Evolutionary conservation across 1,140 invertebrate species (phyloP).

Genomic region (Rhagoletis pomonella): DNA sequence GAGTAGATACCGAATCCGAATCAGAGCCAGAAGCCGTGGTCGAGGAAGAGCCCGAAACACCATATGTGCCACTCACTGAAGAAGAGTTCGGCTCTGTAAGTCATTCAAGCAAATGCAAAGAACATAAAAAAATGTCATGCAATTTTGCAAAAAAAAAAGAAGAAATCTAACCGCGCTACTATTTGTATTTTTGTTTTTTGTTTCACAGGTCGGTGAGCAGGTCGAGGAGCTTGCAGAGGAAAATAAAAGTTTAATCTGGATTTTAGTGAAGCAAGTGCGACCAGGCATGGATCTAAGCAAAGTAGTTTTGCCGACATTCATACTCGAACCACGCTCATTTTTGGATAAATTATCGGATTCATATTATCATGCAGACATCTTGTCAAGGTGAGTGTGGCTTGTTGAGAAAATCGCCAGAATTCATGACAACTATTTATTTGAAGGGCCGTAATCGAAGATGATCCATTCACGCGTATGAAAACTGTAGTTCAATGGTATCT

Average conservation of each 20-base stretch:
- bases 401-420: background rate
- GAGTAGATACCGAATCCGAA: conserved; percentile 68
- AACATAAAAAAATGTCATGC: background rate
- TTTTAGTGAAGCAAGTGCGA: conserved; percentile 93
- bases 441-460: conserved; percentile 90
- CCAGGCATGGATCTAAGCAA: conserved; percentile 98
- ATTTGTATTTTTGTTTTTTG: background rate
- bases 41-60: conserved; percentile 75
- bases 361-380: conserved; percentile 94
- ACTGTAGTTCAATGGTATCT: conserved; percentile 92
- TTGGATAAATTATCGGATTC: conserved; percentile 94
- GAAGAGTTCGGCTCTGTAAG: conserved; percentile 83
- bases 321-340: conserved; percentile 93
- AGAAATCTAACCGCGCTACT: background rate
- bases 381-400: conserved; percentile 82
- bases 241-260: conserved; percentile 96
- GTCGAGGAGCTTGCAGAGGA: conserved; percentile 95
- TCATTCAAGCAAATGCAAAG: conserved; percentile 47
- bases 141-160: background rate
- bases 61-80: conserved; percentile 79
- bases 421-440: conserved; percentile 52
- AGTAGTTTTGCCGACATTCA: conserved; percentile 93
- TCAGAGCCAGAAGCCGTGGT: conserved; percentile 63
- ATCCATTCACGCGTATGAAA: conserved; percentile 94
- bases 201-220: conserved; percentile 85